These are phyloP conservation scores for Brachionus rotundiformis DNA, from an alignment of 1,140 invertebrate species.

Conservation along the genomic window DNA sequence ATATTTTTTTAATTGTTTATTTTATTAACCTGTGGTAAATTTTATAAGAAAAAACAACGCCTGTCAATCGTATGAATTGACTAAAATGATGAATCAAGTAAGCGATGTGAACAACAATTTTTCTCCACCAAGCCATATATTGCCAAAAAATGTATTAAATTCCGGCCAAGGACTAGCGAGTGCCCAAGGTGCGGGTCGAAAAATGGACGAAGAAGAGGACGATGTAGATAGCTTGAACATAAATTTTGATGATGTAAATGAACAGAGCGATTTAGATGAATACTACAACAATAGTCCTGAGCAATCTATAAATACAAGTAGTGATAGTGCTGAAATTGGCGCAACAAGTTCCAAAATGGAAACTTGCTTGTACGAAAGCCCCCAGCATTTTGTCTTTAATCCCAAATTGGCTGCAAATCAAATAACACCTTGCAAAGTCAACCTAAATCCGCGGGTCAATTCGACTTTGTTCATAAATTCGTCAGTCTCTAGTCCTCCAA, in stretches of 20 bases:
- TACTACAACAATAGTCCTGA: conserved; percentile 32
- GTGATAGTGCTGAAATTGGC: not conserved
- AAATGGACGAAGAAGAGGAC: conserved; percentile 35
- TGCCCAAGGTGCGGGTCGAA: not conserved
- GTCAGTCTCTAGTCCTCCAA: not conserved
- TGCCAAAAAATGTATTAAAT: not conserved
- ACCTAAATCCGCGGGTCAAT: not conserved
- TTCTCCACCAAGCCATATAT: not conserved
- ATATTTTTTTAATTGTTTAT: no score
- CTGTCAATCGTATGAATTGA: not conserved
- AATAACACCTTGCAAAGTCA: not conserved
- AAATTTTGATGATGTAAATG: conserved; percentile 47
- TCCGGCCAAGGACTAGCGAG: not conserved
- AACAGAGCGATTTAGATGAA: conserved; percentile 32
- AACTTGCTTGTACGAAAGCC: conserved; percentile 8
- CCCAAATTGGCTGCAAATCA: not conserved
- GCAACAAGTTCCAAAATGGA: not conserved
- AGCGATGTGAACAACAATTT: not conserved
- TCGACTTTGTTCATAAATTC: not conserved
- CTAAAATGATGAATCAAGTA: not conserved
- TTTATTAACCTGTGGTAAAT: not conserved
- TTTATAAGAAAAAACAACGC: not conserved
- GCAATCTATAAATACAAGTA: not conserved
- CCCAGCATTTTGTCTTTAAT: not conserved
- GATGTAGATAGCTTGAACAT: conserved; percentile 44